phyloP scores from a whole-genome alignment of 2,888 invertebrate genomes.

The Hirtodrosophila confusa region DNA sequence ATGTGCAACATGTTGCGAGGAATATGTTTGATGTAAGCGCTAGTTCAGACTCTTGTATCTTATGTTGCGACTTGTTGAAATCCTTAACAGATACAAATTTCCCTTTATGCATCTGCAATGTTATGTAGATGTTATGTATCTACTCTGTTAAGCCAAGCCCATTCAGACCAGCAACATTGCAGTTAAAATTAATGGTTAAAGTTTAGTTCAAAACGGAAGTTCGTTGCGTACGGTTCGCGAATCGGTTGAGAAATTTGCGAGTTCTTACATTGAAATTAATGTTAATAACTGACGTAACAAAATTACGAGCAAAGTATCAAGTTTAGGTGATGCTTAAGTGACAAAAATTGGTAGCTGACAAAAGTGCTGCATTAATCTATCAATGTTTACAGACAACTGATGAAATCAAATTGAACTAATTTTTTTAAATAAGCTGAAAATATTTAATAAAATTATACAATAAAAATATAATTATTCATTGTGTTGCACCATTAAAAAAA shows the following conservation, averaged over 20 bases:
- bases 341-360: no score
- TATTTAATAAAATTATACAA: no score
- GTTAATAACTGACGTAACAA: no score
- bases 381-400: no score
- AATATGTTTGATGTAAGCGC: not conserved
- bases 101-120: slow-evolving; percentile 14
- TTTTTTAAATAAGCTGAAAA: no score
- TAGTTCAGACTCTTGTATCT: not conserved
- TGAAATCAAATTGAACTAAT: no score
- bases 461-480: no score
- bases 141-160: slow-evolving; percentile 7
- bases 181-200: not conserved
- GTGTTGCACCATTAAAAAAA: no score
- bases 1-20: slow-evolving; percentile 26
- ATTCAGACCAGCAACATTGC: not conserved
- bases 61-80: not conserved
- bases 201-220: slow-evolving; percentile 41
- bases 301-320: no score
- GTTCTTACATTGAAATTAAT: not conserved
- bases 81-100: slow-evolving; percentile 17
- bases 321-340: no score
- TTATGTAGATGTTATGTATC: not conserved
- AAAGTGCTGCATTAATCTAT: no score
- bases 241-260: slow-evolving; percentile 4
- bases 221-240: slow-evolving; percentile 12